Evolutionary conservation across 2,113 vertebrate species (phyloP), one percentile per base, ranked within the genome.

Genomic region (Neotragus moschatus): DNA sequence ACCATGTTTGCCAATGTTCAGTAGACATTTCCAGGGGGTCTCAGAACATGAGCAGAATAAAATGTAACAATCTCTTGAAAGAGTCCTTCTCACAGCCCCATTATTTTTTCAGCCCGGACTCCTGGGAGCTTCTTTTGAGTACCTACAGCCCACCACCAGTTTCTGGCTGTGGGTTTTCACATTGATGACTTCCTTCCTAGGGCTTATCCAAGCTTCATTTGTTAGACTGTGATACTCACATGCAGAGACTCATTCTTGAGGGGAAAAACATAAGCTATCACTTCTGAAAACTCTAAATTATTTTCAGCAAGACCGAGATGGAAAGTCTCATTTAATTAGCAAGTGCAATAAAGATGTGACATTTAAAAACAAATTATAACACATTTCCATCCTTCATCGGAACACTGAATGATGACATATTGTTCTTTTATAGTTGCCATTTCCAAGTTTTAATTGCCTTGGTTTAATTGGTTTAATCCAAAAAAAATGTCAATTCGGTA

Each of bases 401-500:
- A 28, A 90, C 66, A 93, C 14, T 66, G 14, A 94, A 96, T 98
- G 91, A 97, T 97, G 51, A 95, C 6, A 97, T 95, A 96, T 80
- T 89, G 12, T 96, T 93, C 88, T 97, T 97, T 96, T 86, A 82
- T 85, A 88, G 33, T 55, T 97, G 85, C 51, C 1, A 97, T 97
- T 97, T 93, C 81, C 2, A 97, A 88, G 84, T 53, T 97, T 97
- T 97, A 97, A 98, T 97, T 96, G 77, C 28, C 84, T 98, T 98
- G 90, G 45, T 70, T 98, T 97, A 97, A 98, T 98, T 97, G 89
- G 95, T 47, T 90, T 73, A 90, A 95, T 70, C 8, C 26, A 84
- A 91, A 93, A 93, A 95, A 96, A 92, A 95, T 66, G 81, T 97
- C 92, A 97, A 33, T 1, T 2, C 7, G 3, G 5, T 77, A 97